A percentile compares a stretch with the other conserved stretches of the same genome.
Evolutionary conservation across 2,113 vertebrate species (phyloP).

Genomic region (Oreocharis arfaki): DNA sequence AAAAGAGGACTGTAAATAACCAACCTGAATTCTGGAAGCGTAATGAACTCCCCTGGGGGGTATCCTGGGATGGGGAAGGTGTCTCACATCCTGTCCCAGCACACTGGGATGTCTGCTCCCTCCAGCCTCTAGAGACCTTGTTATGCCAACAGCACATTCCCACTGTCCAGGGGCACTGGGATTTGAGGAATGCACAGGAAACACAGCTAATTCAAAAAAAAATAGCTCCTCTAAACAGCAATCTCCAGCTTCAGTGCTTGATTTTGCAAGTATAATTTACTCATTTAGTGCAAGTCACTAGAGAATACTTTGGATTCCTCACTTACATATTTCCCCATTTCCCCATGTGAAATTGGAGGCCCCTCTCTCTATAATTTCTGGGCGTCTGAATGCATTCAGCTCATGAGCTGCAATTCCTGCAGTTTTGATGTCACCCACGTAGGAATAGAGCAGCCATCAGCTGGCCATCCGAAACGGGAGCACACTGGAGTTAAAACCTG

Average conservation of each 20-base stretch:
- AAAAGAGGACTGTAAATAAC: background rate
- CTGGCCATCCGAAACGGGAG: conserved; percentile 21
- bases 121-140: background rate
- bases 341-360: background rate
- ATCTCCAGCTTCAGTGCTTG: conserved; percentile 31
- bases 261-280: conserved; percentile 62
- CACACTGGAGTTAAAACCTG: background rate
- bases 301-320: conserved; percentile 44
- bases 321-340: background rate
- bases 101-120: background rate
- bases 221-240: background rate
- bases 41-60: background rate
- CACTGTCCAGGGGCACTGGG: background rate
- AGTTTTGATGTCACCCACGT: background rate
- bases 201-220: background rate
- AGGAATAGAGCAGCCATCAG: conserved; percentile 4
- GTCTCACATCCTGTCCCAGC: background rate
- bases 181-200: conserved; percentile 36
- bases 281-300: conserved; percentile 38
- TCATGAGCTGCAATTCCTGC: background rate
- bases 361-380: background rate
- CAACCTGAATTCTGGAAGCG: background rate
- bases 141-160: conserved; percentile 5
- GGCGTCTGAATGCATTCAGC: background rate
- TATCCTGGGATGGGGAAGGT: background rate